These are phyloP conservation scores for Centropyge bicolor DNA, from an alignment of 2,797 vertebrate species.

Conservation along the genomic window DNA sequence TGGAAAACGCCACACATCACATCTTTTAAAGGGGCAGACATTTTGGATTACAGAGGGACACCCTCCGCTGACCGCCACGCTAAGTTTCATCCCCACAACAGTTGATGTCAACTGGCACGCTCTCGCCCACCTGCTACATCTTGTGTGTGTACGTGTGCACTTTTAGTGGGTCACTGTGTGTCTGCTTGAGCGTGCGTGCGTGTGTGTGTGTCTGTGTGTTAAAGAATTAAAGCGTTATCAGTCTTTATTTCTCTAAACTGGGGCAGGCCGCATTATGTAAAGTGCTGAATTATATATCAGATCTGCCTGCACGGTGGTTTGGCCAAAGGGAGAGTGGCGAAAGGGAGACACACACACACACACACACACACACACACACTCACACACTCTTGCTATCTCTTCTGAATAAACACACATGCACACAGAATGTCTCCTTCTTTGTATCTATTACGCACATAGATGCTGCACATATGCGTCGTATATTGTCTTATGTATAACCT, in stretches of 20 bases:
- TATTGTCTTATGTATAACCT: constrained; percentile 26
- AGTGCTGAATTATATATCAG: constrained; percentile 83
- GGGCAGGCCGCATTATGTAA: constrained; percentile 81
- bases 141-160: constrained; percentile 13
- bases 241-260: constrained; percentile 79
- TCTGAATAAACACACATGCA: background rate
- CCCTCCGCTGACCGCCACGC: background rate
- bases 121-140: constrained; percentile 42
- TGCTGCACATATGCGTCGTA: constrained; percentile 27
- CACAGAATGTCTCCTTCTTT: constrained; percentile 2
- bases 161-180: constrained; percentile 33
- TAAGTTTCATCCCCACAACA: background rate
- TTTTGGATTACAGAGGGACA: background rate
- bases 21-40: background rate
- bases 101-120: constrained; percentile 23
- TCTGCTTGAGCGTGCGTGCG: background rate
- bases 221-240: constrained; percentile 75
- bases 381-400: constrained; percentile 11
- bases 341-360: constrained; percentile 45
- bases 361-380: constrained; percentile 3
- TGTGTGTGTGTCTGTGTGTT: constrained; percentile 24
- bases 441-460: constrained; percentile 17
- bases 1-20: constrained; percentile 10
- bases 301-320: constrained; percentile 65
- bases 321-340: constrained; percentile 68